Conservation (phyloP, 2,797 vertebrate species). For the Micropoecilia bifurca region DNA sequence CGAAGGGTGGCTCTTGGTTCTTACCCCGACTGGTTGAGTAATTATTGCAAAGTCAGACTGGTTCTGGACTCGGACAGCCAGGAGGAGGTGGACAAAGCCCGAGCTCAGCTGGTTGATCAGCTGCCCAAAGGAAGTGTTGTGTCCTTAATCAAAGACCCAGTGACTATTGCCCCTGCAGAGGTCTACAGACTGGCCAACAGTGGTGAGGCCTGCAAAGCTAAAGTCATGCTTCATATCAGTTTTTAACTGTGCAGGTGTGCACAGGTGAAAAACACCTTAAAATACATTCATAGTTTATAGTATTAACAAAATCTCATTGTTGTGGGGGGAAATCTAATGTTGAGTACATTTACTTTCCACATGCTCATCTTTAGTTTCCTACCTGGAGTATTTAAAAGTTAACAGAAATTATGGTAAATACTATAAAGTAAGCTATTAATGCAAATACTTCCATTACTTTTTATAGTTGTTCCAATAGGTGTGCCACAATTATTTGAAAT, state of each 20-base stretch:
- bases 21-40: slow-evolving; percentile 94
- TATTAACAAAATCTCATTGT: not conserved
- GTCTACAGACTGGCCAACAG: slow-evolving; percentile 87
- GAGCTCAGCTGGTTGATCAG: slow-evolving; percentile 79
- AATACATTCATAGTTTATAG: not conserved
- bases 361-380: not conserved
- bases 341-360: not conserved
- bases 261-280: not conserved
- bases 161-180: slow-evolving; percentile 81
- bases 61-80: slow-evolving; percentile 89
- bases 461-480: not conserved
- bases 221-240: not conserved
- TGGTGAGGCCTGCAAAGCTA: slow-evolving; percentile 74
- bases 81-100: slow-evolving; percentile 82
- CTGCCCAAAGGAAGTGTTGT: slow-evolving; percentile 86
- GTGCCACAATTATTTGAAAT: not conserved
- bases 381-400: not conserved
- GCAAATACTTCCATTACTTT: not conserved
- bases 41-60: slow-evolving; percentile 92
- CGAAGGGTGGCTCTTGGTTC: slow-evolving; percentile 86
- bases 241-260: not conserved
- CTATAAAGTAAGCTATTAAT: not conserved
- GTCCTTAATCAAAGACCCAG: slow-evolving; percentile 79
- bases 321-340: not conserved
- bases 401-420: not conserved